These are phyloP conservation scores for Megaptera novaeangliae DNA, from an alignment of 2,113 vertebrate species.

Conservation along the genomic window DNA sequence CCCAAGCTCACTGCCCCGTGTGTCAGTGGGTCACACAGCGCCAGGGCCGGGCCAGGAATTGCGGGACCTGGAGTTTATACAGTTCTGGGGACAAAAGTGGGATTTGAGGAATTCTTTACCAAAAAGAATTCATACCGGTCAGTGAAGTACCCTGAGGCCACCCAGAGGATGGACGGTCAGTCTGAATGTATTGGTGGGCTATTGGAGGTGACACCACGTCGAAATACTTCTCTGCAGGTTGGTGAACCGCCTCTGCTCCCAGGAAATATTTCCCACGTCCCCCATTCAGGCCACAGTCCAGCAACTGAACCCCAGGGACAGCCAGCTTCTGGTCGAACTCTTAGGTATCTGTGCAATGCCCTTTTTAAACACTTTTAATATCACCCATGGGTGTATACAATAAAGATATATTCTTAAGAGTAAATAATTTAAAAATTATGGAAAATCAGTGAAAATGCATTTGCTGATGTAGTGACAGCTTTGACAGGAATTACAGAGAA, in stretches of 20 bases:
- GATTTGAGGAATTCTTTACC: neutral
- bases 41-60: neutral
- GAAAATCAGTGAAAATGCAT: neutral
- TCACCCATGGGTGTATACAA: neutral
- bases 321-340: no score
- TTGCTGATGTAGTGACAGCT: neutral
- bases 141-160: neutral
- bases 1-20: accelerated
- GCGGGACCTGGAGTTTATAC: neutral
- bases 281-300: no score
- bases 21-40: neutral
- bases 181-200: neutral
- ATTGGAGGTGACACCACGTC: neutral
- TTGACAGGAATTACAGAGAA: no score
- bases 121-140: no score
- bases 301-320: neutral
- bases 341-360: no score
- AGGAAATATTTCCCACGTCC: accelerated
- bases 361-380: neutral
- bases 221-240: neutral
- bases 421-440: neutral
- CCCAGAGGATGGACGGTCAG: accelerated
- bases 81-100: neutral
- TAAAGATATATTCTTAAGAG: neutral
- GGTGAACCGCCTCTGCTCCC: accelerated